Percentiles rank a stretch among this genome's conserved stretches.
Conservation (phyloP, 2,797 vertebrate genomes). For the Denticeps clupeoides region DNA sequence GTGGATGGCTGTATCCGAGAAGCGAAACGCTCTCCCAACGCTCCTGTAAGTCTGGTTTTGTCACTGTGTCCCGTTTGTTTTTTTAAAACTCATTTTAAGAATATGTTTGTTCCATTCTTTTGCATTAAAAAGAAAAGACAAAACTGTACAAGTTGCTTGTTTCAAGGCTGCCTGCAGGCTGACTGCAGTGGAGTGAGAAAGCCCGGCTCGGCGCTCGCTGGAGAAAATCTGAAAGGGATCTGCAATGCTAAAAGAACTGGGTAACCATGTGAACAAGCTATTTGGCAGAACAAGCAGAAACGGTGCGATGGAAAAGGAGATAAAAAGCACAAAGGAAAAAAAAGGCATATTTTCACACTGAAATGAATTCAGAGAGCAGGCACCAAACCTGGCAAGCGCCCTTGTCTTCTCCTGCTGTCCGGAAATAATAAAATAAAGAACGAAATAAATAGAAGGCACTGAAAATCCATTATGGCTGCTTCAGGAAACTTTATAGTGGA, state of each 20-base stretch:
- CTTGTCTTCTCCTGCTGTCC: slow-evolving; percentile 29
- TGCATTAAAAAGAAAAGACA: too few relatives aligned
- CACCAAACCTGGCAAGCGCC: slow-evolving; percentile 21
- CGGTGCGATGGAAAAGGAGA: slow-evolving; percentile 22
- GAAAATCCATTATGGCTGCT: slow-evolving; percentile 42
- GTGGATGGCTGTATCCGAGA: too few relatives aligned
- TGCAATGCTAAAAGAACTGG: slow-evolving; percentile 2
- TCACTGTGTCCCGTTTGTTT: too few relatives aligned
- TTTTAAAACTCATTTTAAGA: too few relatives aligned
- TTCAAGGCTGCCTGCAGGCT: not conserved
- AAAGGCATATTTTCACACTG: slow-evolving; percentile 24
- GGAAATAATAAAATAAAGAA: slow-evolving; percentile 43
- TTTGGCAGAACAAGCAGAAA: slow-evolving; percentile 17
- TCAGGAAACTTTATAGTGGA: slow-evolving; percentile 37
- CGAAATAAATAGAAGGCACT: slow-evolving; percentile 32
- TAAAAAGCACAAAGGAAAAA: slow-evolving; percentile 23
- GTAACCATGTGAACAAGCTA: slow-evolving; percentile 12
- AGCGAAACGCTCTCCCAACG: too few relatives aligned
- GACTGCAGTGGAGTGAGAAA: not conserved
- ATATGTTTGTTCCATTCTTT: too few relatives aligned
- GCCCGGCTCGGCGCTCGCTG: not conserved
- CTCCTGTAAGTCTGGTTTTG: too few relatives aligned
- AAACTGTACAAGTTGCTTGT: too few relatives aligned
- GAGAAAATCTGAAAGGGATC: not conserved
- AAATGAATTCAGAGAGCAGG: slow-evolving; percentile 27